Percentiles rank a stretch among this genome's conserved stretches.
phyloP scores from a whole-genome alignment of 1,140 invertebrate species.

The Saccostrea glomerata region DNA sequence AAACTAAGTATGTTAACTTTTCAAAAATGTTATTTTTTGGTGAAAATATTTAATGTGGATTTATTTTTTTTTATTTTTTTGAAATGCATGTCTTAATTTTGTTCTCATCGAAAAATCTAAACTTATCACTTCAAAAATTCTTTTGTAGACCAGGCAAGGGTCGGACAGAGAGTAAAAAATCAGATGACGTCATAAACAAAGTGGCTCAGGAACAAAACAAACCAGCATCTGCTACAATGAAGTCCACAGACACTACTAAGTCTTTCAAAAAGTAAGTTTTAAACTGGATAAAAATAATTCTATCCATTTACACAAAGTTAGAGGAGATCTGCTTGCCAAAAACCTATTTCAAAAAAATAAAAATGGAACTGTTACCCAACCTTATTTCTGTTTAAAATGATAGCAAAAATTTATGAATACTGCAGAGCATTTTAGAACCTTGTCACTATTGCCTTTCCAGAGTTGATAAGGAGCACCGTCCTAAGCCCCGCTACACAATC shows the following conservation, averaged over 20 bases:
- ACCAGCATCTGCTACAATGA: constrained; percentile 45
- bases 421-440: background rate
- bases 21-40: too few relatives aligned
- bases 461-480: constrained; percentile 57
- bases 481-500: constrained; percentile 69
- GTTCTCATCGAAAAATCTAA: too few relatives aligned
- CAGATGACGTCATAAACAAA: constrained; percentile 59
- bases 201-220: constrained; percentile 60
- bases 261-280: constrained; percentile 10
- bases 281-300: background rate
- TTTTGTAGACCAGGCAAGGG: constrained; percentile 53
- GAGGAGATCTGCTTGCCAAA: too few relatives aligned
- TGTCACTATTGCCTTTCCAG: constrained; percentile 14
- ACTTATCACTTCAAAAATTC: background rate
- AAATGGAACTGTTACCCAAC: too few relatives aligned
- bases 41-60: too few relatives aligned
- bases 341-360: too few relatives aligned
- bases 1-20: background rate
- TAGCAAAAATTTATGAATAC: background rate
- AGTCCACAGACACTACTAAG: constrained; percentile 62
- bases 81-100: too few relatives aligned
- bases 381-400: background rate
- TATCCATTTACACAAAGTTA: too few relatives aligned
- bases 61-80: too few relatives aligned
- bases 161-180: constrained; percentile 53